phyloP scores from a whole-genome alignment of 2,888 invertebrate genomes.

The Gastracanthus pulcherrimus region DNA sequence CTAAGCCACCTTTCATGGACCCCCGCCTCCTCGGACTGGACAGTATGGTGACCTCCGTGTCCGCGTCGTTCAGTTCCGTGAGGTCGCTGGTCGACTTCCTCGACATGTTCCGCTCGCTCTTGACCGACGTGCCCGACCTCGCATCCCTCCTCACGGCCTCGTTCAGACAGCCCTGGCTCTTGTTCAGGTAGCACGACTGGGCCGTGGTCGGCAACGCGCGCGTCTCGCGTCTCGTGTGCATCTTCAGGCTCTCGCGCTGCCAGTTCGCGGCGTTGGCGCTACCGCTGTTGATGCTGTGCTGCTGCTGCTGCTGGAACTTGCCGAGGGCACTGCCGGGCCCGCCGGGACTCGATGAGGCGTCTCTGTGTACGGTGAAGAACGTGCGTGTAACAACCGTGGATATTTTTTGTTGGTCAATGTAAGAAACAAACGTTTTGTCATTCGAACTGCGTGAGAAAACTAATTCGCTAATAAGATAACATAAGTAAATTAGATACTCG shows the following conservation, averaged over 20 bases:
- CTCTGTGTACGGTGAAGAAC: too few species aligned
- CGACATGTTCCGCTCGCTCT: slow-evolving; percentile 63
- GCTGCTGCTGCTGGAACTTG: slow-evolving; percentile 20
- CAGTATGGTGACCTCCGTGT: slow-evolving; percentile 81
- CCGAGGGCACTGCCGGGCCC: background rate
- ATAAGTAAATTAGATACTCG: too few species aligned
- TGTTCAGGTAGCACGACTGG: slow-evolving; percentile 61
- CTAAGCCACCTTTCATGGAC: slow-evolving; percentile 77
- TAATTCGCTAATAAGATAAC: too few species aligned
- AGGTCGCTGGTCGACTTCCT: slow-evolving; percentile 89
- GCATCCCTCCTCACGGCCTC: slow-evolving; percentile 57
- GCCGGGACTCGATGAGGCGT: background rate
- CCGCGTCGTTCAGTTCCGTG: slow-evolving; percentile 81
- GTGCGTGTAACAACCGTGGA: too few species aligned
- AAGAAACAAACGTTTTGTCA: too few species aligned
- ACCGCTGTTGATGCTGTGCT: too few species aligned
- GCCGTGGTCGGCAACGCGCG: too few species aligned
- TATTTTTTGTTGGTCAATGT: too few species aligned
- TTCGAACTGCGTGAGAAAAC: too few species aligned
- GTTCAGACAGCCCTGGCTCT: slow-evolving; percentile 71
- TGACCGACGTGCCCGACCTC: slow-evolving; percentile 24
- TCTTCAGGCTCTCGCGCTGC: slow-evolving; percentile 46
- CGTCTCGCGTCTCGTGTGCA: slow-evolving; percentile 10
- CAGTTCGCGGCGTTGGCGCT: background rate
- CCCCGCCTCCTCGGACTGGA: slow-evolving; percentile 86